Conservation (phyloP, 2,888 invertebrate species). For the Sinohyriopsis cumingii region DNA sequence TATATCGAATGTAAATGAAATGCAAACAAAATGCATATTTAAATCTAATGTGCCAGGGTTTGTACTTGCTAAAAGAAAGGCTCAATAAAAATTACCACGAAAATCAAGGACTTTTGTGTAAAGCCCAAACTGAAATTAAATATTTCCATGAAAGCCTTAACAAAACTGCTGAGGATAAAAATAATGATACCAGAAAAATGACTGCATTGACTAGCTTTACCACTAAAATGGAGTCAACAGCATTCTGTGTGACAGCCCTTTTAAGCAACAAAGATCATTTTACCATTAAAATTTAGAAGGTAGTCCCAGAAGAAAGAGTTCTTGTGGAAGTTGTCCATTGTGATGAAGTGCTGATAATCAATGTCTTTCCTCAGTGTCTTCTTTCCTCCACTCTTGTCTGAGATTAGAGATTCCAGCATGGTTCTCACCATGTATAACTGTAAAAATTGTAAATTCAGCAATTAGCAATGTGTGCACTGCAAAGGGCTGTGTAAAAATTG, state of each 20-base stretch:
- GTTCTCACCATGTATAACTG: slow-evolving; percentile 99
- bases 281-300: slow-evolving; percentile 91
- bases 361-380: slow-evolving; percentile 95
- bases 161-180: too few relatives aligned
- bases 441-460: slow-evolving; percentile 64
- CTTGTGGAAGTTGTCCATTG: slow-evolving; percentile 96
- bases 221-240: too few relatives aligned
- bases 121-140: too few relatives aligned
- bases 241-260: not conserved
- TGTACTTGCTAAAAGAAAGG: too few relatives aligned
- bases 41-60: too few relatives aligned
- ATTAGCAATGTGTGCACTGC: not conserved
- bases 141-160: too few relatives aligned
- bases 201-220: too few relatives aligned
- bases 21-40: too few relatives aligned
- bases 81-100: too few relatives aligned
- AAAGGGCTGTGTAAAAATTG: slow-evolving; percentile 75
- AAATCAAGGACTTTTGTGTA: too few relatives aligned
- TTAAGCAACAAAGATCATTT: slow-evolving; percentile 50
- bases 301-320: slow-evolving; percentile 98
- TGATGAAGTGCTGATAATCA: slow-evolving; percentile 91
- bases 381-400: slow-evolving; percentile 97
- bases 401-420: slow-evolving; percentile 96
- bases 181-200: too few relatives aligned
- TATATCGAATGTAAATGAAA: too few relatives aligned